Percentiles rank a stretch among this genome's conserved stretches.
These are phyloP conservation scores for Chrysochloris asiatica DNA, from an alignment of 2,113 vertebrate genomes.

Conservation along the genomic window DNA sequence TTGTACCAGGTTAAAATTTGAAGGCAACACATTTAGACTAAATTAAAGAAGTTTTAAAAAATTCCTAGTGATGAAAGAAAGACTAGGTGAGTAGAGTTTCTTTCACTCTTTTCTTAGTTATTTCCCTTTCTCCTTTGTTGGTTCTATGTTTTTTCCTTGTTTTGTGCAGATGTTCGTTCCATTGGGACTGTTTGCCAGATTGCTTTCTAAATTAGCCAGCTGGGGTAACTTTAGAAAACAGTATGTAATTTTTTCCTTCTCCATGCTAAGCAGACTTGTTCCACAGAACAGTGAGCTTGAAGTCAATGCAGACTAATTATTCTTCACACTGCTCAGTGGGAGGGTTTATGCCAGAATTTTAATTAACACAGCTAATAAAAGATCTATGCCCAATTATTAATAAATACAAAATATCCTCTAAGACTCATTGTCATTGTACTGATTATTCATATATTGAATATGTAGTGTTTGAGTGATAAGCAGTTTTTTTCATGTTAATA, in stretches of 20 bases:
- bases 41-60: constrained; percentile 44
- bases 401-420: too few relatives aligned
- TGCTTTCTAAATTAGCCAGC: constrained; percentile 76
- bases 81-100: constrained; percentile 44
- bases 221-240: constrained; percentile 75
- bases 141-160: constrained; percentile 73
- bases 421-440: not conserved
- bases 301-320: not conserved
- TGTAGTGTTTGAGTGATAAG: not conserved
- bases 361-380: constrained; percentile 38
- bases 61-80: constrained; percentile 34
- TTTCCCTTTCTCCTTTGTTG: constrained; percentile 66
- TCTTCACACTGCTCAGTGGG: not conserved
- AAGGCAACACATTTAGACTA: not conserved
- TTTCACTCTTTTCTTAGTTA: constrained; percentile 57
- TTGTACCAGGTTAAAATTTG: constrained; percentile 52
- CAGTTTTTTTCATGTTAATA: not conserved
- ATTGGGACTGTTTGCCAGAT: constrained; percentile 67
- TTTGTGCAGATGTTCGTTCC: constrained; percentile 71
- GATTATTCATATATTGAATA: not conserved
- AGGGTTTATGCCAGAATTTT: constrained; percentile 39
- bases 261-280: constrained; percentile 60
- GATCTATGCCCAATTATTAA: too few relatives aligned
- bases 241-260: constrained; percentile 70
- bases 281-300: constrained; percentile 15